Conservation (phyloP, 2,888 invertebrate genomes). For the Drosophila ochracea region DNA sequence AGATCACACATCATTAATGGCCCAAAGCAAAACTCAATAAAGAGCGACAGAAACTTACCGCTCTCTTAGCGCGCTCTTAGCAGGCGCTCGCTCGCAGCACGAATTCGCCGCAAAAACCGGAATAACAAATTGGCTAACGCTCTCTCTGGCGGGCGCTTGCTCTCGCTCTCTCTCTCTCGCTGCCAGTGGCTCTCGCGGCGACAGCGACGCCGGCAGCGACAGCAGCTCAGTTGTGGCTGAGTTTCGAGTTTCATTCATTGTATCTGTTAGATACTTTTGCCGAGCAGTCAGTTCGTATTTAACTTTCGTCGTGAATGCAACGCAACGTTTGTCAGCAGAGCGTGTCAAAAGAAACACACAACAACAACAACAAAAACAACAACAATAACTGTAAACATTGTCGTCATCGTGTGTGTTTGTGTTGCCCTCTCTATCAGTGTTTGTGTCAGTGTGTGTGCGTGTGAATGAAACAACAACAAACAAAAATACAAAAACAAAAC, state of each 20-base stretch:
- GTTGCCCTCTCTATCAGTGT: neutral
- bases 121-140: slow-evolving; percentile 40
- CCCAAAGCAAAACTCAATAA: neutral
- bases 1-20: slow-evolving; percentile 13
- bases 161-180: slow-evolving; percentile 18
- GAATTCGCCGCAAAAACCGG: slow-evolving; percentile 75
- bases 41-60: slow-evolving; percentile 11
- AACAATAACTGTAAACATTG: slow-evolving; percentile 38
- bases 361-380: slow-evolving; percentile 30
- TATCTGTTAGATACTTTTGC: slow-evolving; percentile 64
- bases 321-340: slow-evolving; percentile 73
- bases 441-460: slow-evolving; percentile 16
- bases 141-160: slow-evolving; percentile 2
- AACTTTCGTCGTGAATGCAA: slow-evolving; percentile 83
- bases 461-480: slow-evolving; percentile 47
- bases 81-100: slow-evolving; percentile 15
- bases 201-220: slow-evolving; percentile 35
- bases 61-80: slow-evolving; percentile 47
- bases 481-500: slow-evolving; percentile 15
- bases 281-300: slow-evolving; percentile 79
- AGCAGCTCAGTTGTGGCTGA: slow-evolving; percentile 22
- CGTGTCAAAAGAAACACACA: slow-evolving; percentile 44
- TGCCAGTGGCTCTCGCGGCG: slow-evolving; percentile 27
- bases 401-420: slow-evolving; percentile 19
- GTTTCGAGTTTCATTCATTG: slow-evolving; percentile 83